Evolutionary conservation across 2,113 vertebrate species (phyloP).

Genomic region (Artemisiospiza belli): DNA sequence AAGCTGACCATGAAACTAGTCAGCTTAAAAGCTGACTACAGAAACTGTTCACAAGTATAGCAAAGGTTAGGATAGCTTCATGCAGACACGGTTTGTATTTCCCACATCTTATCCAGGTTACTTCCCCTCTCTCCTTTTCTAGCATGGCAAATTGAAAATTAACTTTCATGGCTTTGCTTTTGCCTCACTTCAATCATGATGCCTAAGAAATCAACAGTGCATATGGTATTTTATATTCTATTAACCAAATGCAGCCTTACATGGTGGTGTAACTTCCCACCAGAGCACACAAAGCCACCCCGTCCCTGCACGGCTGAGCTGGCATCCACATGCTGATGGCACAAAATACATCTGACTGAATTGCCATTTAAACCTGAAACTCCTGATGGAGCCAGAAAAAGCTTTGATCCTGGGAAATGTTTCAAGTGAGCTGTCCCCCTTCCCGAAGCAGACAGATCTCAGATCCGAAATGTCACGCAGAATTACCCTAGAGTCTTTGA

Average conservation of each 20-base stretch:
- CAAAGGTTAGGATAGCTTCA: background rate
- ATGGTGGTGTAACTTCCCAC: background rate
- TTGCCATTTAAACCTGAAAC: conserved; percentile 16
- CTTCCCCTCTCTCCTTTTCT: background rate
- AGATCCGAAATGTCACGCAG: conserved; percentile 8
- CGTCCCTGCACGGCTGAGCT: background rate
- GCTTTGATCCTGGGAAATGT: background rate
- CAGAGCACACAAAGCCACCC: background rate
- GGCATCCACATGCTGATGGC: background rate
- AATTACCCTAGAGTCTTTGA: conserved; percentile 15
- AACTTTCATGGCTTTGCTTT: background rate
- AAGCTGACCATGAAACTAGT: background rate
- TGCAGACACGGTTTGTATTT: background rate
- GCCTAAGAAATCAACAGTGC: background rate
- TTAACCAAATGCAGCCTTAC: background rate
- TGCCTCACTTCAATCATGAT: background rate
- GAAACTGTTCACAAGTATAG: background rate
- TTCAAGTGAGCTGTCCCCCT: conserved; percentile 7
- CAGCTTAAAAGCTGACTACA: background rate
- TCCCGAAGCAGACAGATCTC: background rate
- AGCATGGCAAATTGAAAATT: background rate
- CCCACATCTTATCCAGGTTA: background rate
- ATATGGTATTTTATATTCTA: background rate
- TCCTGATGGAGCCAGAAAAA: background rate
- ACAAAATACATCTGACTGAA: conserved; percentile 9